A percentile compares a stretch with the other conserved stretches of the same genome.
Conservation (phyloP, 2,797 vertebrate genomes). For the Acanthurus leucopareius region DNA sequence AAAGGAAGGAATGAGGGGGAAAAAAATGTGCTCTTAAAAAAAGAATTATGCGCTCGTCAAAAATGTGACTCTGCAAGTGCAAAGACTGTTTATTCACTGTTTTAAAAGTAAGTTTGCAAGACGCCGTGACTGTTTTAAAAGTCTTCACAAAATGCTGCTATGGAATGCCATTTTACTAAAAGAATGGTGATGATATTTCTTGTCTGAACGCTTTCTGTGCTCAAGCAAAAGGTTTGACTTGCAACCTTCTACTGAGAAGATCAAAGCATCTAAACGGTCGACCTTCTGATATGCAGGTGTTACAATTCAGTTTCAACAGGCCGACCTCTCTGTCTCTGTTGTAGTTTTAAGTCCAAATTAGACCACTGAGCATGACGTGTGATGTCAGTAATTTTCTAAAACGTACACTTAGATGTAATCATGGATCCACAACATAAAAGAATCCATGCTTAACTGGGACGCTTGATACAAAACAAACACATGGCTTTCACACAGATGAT, state of each 20-base stretch:
- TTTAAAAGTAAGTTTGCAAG: neutral
- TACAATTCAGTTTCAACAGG: constrained; percentile 10
- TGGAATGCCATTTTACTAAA: neutral
- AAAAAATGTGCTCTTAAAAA: neutral
- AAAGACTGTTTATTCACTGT: neutral
- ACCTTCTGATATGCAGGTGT: constrained; percentile 3
- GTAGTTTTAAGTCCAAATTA: neutral
- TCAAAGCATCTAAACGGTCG: constrained; percentile 15
- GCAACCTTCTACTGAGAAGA: constrained; percentile 9
- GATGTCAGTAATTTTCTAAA: neutral
- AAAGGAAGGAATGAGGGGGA: neutral
- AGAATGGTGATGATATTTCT: constrained; percentile 16
- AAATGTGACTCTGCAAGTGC: neutral
- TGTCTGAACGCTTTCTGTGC: constrained; percentile 18
- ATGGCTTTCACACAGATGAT: constrained; percentile 6
- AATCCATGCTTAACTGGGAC: neutral
- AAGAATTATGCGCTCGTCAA: neutral
- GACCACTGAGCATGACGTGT: neutral
- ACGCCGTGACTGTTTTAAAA: neutral
- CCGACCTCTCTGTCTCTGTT: neutral
- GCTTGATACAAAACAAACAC: constrained; percentile 32
- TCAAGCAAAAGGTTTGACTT: constrained; percentile 17
- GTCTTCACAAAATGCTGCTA: neutral
- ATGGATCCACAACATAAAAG: constrained; percentile 7
- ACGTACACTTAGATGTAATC: constrained; percentile 3